Base-by-base conservation (phyloP, 2,797 vertebrate genomes). In the Muscicapa striata region DNA sequence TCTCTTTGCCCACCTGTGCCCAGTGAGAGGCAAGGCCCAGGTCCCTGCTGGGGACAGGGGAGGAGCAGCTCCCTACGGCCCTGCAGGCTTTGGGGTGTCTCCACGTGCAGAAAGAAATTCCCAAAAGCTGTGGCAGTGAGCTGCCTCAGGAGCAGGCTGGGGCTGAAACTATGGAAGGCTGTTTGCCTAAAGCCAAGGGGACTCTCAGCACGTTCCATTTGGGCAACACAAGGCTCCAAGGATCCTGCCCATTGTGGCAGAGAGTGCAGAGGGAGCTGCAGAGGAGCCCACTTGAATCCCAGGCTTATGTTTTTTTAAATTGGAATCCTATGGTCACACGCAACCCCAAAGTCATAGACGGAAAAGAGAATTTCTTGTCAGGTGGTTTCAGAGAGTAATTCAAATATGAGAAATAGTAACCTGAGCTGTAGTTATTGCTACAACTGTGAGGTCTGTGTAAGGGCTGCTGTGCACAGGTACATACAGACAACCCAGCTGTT, bases 271-370 rank as follows among this genome's bases (percentile, higher is more conserved):
- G n/a, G 43, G 22, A 49, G 15, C 58, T 89, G 67, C 43, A 62
- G 40, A 59, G 17, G 77, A 82, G 3, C 11, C 23, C 41, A 34
- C 16, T 3, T 7, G 10, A 62, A 67, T 82, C 43, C 38, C n/a
- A 72, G 36, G 34, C 24, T 36, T 11, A 1, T 13, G 8, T 0
- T 0, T 34, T 86, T 61, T 74, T 10, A 8, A 66, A 78, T n/a
- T 72, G 32, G 52, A 61, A 52, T 10, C 36, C 57, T 70, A 4
- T 0, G 0, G 20, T 63, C 76, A 74, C 13, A 4, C 0, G 5
- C 22, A 51, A 49, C 57, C 45, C 45, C 57, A 30, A 18, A 34
- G 34, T 57, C 66, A 15, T 36, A 38, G 66, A 54, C 34, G 43
- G 22, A 75, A 70, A 87, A 51, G 70, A 23, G 17, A 55, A 61